A percentile compares a stretch with the other conserved stretches of the same genome.
Conservation (phyloP, 2,797 vertebrate genomes). For the Nothura maculosa region DNA sequence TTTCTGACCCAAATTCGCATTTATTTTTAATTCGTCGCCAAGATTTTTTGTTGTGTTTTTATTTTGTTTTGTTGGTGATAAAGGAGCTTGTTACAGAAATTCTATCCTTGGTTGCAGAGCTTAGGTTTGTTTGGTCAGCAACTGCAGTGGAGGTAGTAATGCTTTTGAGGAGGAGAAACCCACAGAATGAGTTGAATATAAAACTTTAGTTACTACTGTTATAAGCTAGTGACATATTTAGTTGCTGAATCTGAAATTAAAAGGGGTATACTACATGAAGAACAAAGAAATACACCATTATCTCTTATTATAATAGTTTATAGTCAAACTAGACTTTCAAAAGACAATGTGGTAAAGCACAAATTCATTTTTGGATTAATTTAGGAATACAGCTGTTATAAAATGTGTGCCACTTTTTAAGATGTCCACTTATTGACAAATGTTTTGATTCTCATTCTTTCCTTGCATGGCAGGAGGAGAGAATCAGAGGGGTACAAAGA, state of each 20-base stretch:
- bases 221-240: background rate
- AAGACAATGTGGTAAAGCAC: background rate
- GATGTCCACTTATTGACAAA: background rate
- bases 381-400: background rate
- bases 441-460: background rate
- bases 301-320: background rate
- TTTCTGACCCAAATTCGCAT: too few species aligned
- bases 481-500: background rate
- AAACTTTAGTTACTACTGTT: slow-evolving; percentile 1
- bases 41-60: background rate
- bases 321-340: background rate
- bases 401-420: background rate
- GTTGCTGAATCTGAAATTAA: slow-evolving; percentile 10
- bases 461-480: background rate
- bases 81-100: background rate
- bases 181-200: slow-evolving; percentile 11
- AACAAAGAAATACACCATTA: background rate
- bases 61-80: background rate
- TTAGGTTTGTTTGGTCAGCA: slow-evolving; percentile 19
- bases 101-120: background rate
- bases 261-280: background rate
- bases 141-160: background rate
- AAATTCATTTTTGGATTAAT: background rate
- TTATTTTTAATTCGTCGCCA: background rate
- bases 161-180: background rate